Conservation (phyloP, 2,113 vertebrate genomes). For the Athene cunicularia region DNA sequence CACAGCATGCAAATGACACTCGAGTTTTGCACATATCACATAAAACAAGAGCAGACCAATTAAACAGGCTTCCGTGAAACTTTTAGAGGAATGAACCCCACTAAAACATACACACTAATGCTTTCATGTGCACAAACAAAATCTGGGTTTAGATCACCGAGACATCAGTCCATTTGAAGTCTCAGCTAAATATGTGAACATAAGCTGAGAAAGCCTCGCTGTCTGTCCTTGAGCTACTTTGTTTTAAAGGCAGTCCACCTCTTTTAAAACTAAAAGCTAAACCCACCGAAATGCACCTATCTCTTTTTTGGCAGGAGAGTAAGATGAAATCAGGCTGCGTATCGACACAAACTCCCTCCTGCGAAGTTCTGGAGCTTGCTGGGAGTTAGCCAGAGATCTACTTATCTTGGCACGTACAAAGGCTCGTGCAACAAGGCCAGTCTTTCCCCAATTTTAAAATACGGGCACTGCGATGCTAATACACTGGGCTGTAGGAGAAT, state of each 20-base stretch:
- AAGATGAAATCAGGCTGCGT: not conserved
- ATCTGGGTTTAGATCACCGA: not conserved
- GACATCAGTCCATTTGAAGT: not conserved
- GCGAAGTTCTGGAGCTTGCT: not conserved
- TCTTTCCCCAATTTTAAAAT: not conserved
- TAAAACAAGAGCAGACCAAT: not conserved
- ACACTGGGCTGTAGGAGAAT: rapidly evolving
- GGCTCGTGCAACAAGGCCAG: not conserved
- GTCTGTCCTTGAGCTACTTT: not conserved
- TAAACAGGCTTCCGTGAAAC: not conserved
- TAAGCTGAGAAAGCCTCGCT: not conserved
- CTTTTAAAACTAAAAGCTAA: not conserved
- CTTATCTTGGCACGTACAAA: not conserved
- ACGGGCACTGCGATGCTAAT: not conserved
- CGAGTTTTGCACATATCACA: not conserved
- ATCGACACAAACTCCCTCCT: not conserved
- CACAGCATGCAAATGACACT: not conserved
- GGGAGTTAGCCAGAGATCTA: not conserved
- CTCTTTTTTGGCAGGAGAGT: not conserved
- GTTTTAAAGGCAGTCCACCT: not conserved
- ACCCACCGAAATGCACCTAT: not conserved
- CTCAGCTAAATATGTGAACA: not conserved
- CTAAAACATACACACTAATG: not conserved
- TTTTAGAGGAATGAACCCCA: not conserved
- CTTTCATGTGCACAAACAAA: not conserved